A percentile compares a stretch with the other conserved stretches of the same genome.
Evolutionary conservation across 2,113 vertebrate species (phyloP).

Genomic region (Apteryx owenii): DNA sequence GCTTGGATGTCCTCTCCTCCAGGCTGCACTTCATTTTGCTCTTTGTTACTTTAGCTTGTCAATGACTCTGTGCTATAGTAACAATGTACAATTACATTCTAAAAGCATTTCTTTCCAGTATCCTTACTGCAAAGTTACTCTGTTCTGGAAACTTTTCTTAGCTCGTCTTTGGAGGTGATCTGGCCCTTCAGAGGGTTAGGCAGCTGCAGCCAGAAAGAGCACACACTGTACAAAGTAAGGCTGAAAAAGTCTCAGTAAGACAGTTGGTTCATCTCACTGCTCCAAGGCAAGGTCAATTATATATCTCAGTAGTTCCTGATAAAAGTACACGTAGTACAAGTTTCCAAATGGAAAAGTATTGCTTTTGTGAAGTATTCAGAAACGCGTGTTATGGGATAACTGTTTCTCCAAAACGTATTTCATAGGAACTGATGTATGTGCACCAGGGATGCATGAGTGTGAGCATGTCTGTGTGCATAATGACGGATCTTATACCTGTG

Average conservation of each 20-base stretch:
- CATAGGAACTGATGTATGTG: constrained; percentile 81
- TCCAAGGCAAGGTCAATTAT: neutral
- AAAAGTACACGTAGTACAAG: neutral
- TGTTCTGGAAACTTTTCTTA: neutral
- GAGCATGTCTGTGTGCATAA: constrained; percentile 84
- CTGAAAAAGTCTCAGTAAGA: neutral
- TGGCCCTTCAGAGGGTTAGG: neutral
- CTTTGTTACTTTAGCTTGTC: neutral
- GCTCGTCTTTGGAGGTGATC: neutral
- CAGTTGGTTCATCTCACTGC: neutral
- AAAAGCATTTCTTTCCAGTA: neutral
- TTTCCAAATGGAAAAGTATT: neutral
- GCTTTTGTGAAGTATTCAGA: neutral
- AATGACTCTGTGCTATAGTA: neutral
- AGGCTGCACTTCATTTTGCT: neutral
- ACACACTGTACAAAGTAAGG: neutral
- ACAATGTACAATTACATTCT: neutral
- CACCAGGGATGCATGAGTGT: constrained; percentile 79
- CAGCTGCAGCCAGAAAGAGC: neutral
- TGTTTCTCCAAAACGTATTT: neutral
- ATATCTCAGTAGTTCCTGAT: neutral
- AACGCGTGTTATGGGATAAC: neutral
- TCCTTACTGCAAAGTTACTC: neutral
- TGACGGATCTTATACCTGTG: constrained; percentile 79
- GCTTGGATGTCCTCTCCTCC: neutral